phyloP scores from a whole-genome alignment of 2,113 vertebrate species.

The Syngnathus floridae region DNA sequence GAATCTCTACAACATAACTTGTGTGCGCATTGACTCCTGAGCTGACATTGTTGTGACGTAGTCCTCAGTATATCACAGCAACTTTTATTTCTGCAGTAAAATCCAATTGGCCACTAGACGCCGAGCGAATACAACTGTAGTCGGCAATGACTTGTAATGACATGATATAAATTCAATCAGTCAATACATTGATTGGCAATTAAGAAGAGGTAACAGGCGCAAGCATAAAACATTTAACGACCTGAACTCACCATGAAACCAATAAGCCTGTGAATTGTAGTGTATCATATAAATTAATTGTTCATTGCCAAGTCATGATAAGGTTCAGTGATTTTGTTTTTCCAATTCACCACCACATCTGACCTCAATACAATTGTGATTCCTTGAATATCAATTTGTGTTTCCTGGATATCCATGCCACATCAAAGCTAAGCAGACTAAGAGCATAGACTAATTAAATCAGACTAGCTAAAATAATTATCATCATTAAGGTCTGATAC shows the following conservation, averaged over 20 bases:
- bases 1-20: neutral
- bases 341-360: neutral
- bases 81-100: neutral
- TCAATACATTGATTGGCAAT: constrained; percentile 8
- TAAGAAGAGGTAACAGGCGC: neutral
- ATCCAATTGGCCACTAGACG: neutral
- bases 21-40: neutral
- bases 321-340: neutral
- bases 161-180: constrained; percentile 6
- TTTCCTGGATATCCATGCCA: neutral
- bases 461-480: too few species aligned
- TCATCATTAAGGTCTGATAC: too few species aligned
- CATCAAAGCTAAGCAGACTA: too few species aligned
- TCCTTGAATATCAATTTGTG: neutral
- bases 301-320: neutral
- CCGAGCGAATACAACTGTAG: neutral
- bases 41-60: constrained; percentile 5
- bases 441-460: too few species aligned
- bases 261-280: neutral
- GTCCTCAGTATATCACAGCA: neutral
- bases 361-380: neutral
- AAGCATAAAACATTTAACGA: neutral
- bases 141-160: neutral
- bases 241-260: constrained; percentile 2
- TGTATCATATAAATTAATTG: neutral